Conservation (phyloP, 2,888 invertebrate genomes). For the Ochlodes sylvanus region DNA sequence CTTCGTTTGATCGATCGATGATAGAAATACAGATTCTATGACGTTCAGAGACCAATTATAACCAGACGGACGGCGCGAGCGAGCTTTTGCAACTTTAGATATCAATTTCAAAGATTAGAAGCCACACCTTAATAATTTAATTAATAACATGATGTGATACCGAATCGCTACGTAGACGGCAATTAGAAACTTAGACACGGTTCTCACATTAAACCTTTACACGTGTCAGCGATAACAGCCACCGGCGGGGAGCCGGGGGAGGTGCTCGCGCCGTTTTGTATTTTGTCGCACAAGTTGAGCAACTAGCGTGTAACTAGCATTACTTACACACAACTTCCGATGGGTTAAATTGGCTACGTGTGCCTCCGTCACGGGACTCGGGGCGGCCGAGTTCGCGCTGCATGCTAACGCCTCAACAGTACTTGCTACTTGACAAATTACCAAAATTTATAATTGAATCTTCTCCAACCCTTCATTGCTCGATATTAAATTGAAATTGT, state of each 20-base stretch:
- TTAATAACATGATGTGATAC: neutral
- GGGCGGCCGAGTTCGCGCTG: neutral
- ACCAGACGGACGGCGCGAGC: too few relatives aligned
- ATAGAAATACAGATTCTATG: too few relatives aligned
- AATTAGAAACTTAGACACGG: conserved; percentile 8
- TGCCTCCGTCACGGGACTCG: neutral
- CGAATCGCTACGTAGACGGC: neutral
- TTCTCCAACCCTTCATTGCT: conserved; percentile 11
- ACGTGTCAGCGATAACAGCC: neutral
- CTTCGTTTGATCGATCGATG: too few relatives aligned
- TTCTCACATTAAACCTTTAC: neutral
- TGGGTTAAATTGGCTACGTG: conserved; percentile 22
- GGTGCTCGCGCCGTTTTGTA: too few relatives aligned
- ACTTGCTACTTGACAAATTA: conserved; percentile 13
- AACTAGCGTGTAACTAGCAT: conserved; percentile 5
- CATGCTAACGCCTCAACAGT: conserved; percentile 7
- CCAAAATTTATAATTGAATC: conserved; percentile 31
- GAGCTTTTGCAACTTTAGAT: too few relatives aligned
- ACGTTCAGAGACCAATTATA: too few relatives aligned
- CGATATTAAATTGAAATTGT: conserved; percentile 27
- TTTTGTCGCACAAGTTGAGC: conserved; percentile 5
- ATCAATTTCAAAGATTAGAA: too few relatives aligned
- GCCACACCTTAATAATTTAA: neutral
- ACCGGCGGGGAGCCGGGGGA: too few relatives aligned
- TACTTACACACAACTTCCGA: neutral